phyloP scores from a whole-genome alignment of 1,140 invertebrate species.

The Hypothenemus hampei region DNA sequence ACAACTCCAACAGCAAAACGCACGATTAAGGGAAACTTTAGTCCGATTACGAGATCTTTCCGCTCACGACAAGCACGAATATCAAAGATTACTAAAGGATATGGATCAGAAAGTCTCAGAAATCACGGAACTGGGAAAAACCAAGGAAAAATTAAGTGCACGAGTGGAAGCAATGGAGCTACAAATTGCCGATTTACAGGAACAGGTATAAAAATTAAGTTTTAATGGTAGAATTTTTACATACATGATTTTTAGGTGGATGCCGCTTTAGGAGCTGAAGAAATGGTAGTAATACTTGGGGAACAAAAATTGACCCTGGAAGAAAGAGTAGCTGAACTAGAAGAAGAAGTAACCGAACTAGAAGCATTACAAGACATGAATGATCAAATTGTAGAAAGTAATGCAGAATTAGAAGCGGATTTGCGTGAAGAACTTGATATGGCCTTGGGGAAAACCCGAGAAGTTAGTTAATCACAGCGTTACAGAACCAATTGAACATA shows the following conservation, averaged over 20 bases:
- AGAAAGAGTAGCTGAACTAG: slow-evolving; percentile 80
- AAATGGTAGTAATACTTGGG: slow-evolving; percentile 95
- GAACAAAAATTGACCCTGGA: slow-evolving; percentile 94
- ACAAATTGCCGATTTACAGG: slow-evolving; percentile 82
- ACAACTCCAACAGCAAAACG: slow-evolving; percentile 93
- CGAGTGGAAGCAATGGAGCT: slow-evolving; percentile 80
- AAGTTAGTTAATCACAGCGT: background rate
- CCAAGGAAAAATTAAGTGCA: slow-evolving; percentile 78
- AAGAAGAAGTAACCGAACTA: slow-evolving; percentile 85
- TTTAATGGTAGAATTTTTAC: background rate
- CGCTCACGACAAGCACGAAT: slow-evolving; percentile 92
- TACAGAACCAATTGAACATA: background rate
- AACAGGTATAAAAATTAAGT: slow-evolving; percentile 63
- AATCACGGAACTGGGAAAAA: slow-evolving; percentile 73
- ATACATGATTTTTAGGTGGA: slow-evolving; percentile 89
- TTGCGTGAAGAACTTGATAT: slow-evolving; percentile 91
- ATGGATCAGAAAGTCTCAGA: slow-evolving; percentile 85
- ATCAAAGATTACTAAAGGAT: slow-evolving; percentile 85
- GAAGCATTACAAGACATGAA: slow-evolving; percentile 74
- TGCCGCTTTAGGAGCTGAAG: slow-evolving; percentile 94
- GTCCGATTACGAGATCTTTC: slow-evolving; percentile 88
- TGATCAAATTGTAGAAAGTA: slow-evolving; percentile 71
- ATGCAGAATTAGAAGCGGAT: slow-evolving; percentile 85
- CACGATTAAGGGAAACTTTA: slow-evolving; percentile 83
- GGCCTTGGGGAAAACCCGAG: slow-evolving; percentile 64